Evolutionary conservation across 1,140 invertebrate species (phyloP).

Genomic region (Aphaenogaster rudis): DNA sequence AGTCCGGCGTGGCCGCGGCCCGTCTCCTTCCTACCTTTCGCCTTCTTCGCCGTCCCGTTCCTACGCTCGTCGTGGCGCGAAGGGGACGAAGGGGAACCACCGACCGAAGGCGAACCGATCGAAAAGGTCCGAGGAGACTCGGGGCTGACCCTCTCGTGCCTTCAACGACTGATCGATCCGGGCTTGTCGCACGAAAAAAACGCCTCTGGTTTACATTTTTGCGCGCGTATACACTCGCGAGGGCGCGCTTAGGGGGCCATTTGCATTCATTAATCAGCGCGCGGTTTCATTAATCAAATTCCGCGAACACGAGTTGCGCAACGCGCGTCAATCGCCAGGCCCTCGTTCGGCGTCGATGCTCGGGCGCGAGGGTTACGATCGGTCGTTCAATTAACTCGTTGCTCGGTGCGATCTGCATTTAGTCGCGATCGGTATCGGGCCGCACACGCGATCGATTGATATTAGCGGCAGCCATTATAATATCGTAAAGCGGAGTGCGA

Average conservation of each 20-base stretch:
- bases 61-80: background rate
- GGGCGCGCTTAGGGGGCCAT: constrained; percentile 4
- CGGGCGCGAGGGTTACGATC: constrained; percentile 21
- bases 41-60: constrained; percentile 45
- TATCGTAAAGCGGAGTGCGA: constrained; percentile 3
- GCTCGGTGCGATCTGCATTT: constrained; percentile 20
- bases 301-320: constrained; percentile 33
- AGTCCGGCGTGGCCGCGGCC: constrained; percentile 75
- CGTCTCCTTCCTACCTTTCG: constrained; percentile 59
- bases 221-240: constrained; percentile 9
- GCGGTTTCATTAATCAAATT: constrained; percentile 53
- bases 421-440: background rate
- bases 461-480: constrained; percentile 3
- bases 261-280: constrained; percentile 59
- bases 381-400: constrained; percentile 53
- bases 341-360: background rate
- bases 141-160: constrained; percentile 41
- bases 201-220: constrained; percentile 5
- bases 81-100: constrained; percentile 24
- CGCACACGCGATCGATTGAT: constrained; percentile 44
- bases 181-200: constrained; percentile 43
- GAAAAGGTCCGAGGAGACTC: constrained; percentile 4
- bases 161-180: constrained; percentile 41
- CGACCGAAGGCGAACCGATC: constrained; percentile 11
- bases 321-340: constrained; percentile 38